Conservation (phyloP, 2,113 vertebrate species). For the Protomyctophum bolini region DNA sequence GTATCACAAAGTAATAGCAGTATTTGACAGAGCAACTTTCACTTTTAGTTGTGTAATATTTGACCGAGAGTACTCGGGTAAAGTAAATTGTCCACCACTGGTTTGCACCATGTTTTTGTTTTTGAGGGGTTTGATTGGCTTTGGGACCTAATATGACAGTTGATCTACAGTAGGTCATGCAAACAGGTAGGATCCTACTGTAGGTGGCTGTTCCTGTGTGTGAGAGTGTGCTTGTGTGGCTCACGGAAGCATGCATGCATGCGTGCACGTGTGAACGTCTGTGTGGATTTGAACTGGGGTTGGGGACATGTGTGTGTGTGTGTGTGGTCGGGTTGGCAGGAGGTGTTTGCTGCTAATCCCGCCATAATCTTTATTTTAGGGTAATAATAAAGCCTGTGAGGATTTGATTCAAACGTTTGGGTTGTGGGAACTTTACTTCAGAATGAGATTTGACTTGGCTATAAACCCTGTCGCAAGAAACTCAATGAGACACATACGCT, state of each 20-base stretch:
- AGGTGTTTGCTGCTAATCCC: not conserved
- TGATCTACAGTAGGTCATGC: constrained; percentile 28
- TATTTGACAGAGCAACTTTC: no score
- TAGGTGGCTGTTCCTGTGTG: constrained; percentile 28
- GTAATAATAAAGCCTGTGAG: not conserved
- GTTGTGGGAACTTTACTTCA: constrained; percentile 4
- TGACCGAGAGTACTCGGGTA: no score
- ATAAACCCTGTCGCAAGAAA: not conserved
- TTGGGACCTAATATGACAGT: constrained; percentile 3
- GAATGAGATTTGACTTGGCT: constrained; percentile 18
- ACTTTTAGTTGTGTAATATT: no score
- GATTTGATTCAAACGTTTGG: constrained; percentile 25
- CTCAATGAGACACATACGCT: no score
- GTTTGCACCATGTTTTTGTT: no score
- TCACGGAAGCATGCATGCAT: not conserved
- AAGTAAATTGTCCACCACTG: no score
- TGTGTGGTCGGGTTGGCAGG: constrained; percentile 1
- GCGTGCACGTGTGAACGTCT: not conserved
- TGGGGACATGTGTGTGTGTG: constrained; percentile 2
- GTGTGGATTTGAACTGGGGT: not conserved
- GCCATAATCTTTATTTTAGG: constrained; percentile 1
- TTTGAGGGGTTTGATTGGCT: constrained; percentile 10
- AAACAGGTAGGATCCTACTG: constrained; percentile 55
- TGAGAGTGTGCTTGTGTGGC: constrained; percentile 9
- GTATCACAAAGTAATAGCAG: no score